Percentiles rank a stretch among this genome's conserved stretches.
Evolutionary conservation across 2,888 invertebrate genomes (phyloP).

Genomic region (Smittia aterrima): DNA sequence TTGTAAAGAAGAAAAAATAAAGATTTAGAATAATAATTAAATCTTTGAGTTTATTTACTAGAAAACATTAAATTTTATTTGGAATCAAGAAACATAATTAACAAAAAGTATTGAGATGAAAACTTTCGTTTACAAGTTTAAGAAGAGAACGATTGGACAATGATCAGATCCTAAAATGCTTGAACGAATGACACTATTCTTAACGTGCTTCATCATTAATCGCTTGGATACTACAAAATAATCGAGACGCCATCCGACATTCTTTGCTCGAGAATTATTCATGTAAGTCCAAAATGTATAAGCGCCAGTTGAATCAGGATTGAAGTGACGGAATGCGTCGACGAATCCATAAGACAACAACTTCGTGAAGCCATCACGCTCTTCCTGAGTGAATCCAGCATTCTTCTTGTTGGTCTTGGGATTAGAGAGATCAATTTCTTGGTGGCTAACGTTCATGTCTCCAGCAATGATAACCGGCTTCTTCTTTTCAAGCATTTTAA

Average conservation of each 20-base stretch:
- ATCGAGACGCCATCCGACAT: constrained; percentile 73
- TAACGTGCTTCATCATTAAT: constrained; percentile 66
- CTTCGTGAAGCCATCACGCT: constrained; percentile 85
- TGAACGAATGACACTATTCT: constrained; percentile 79
- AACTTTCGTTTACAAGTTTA: constrained; percentile 55
- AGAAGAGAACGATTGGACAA: constrained; percentile 82
- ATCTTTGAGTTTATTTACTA: no score
- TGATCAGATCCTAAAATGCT: constrained; percentile 92
- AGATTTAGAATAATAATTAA: no score
- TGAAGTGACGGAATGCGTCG: constrained; percentile 81
- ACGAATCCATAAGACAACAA: constrained; percentile 78
- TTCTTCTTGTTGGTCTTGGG: constrained; percentile 89
- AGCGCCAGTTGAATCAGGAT: constrained; percentile 77
- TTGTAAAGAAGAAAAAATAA: no score
- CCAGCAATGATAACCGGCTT: constrained; percentile 96
- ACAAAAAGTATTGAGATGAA: neutral
- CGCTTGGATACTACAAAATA: constrained; percentile 89
- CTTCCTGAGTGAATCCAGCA: constrained; percentile 95
- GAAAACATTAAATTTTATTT: no score
- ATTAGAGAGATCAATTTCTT: constrained; percentile 91
- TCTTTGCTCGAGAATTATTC: constrained; percentile 59
- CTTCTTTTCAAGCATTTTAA: constrained; percentile 75
- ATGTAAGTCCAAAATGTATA: constrained; percentile 98
- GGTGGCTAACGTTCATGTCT: constrained; percentile 96
- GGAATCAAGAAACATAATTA: no score